Evolutionary conservation across 2,888 invertebrate species (phyloP), one percentile per base, ranked within the genome.

Genomic region (Heteromyza rotundicornis): DNA sequence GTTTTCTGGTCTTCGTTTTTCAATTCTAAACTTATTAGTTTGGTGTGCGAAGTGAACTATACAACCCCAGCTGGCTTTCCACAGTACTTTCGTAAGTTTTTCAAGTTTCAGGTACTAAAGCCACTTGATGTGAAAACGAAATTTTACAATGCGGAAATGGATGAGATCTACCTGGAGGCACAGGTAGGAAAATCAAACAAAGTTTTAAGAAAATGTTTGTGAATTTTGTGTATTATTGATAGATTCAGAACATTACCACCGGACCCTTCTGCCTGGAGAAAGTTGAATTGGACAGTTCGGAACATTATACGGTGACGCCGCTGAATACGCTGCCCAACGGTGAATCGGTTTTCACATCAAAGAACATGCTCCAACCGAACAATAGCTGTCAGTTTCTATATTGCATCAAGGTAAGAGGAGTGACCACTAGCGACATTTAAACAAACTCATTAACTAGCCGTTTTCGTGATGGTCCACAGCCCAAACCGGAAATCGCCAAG

Each of bases 41-140:
- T 99, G 70, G 96, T 98, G 1, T 99, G 98, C 85, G 96, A 98
- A 84, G 96, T 99, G 1, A 92, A 90, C 68, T 99, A 98, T 81
- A 89, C 89, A 76, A 91, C 91, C 32, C 5, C 22, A 2, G 5
- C 12, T 52, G 23, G 10, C 32, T 16, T 27, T 27, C 27, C 53
- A 53, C 24, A 16, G 20, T 10, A 17, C 3, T 20, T 17, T 54
- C 35, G 27, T 27, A 7, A 27, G 5, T 27, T 27, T 27, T 27
- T 27, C 83, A 98, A 98, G 84, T 98, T 99, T 83, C 91, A 95
- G 88, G 98, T 99, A 0, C 87, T 96, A 75, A 98, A 98, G 81
- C 98, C 98, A 2, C 85, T 99, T 53, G 98, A 99, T 87, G 97
- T 99, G 0, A 97, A 98, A 85, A 98, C 98, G 0, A 98, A 98